Evolutionary conservation across 2,113 vertebrate genomes (phyloP).

Genomic region (Siphamia tubifer): DNA sequence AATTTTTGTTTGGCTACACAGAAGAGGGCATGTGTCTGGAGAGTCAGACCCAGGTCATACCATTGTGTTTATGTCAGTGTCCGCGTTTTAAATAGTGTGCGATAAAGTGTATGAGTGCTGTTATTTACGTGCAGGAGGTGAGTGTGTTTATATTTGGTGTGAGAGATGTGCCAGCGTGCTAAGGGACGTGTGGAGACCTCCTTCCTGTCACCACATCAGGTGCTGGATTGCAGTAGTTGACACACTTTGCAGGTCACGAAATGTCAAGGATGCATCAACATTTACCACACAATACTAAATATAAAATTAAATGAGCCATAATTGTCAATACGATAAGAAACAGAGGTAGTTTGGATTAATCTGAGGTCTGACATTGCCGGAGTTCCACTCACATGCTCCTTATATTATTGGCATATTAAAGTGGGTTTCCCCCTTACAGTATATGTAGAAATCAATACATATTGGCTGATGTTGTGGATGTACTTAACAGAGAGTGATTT

Average conservation of each 20-base stretch:
- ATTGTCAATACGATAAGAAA: neutral
- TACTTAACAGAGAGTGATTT: too few relatives aligned
- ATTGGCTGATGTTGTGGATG: too few relatives aligned
- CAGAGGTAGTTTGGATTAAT: neutral
- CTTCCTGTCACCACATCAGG: neutral
- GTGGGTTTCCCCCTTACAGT: neutral
- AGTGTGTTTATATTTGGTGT: slow-evolving; percentile 33
- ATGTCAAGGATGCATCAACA: slow-evolving; percentile 24
- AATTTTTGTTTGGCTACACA: slow-evolving; percentile 5
- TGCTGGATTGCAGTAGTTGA: neutral
- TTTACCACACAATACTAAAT: neutral
- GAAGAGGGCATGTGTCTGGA: slow-evolving; percentile 13
- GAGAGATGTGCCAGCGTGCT: slow-evolving; percentile 12
- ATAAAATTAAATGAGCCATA: neutral
- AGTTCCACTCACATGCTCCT: neutral
- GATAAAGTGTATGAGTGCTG: slow-evolving; percentile 44
- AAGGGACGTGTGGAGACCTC: neutral
- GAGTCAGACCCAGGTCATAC: slow-evolving; percentile 15
- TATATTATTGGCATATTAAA: neutral
- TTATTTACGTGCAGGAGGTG: slow-evolving; percentile 36
- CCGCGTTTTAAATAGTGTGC: slow-evolving; percentile 27
- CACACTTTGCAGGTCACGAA: slow-evolving; percentile 15
- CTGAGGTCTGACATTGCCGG: neutral
- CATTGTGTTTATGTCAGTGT: slow-evolving; percentile 39
- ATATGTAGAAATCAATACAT: too few relatives aligned